Base-by-base conservation (phyloP, 2,888 invertebrate species). In the Mythimna loreyi region DNA sequence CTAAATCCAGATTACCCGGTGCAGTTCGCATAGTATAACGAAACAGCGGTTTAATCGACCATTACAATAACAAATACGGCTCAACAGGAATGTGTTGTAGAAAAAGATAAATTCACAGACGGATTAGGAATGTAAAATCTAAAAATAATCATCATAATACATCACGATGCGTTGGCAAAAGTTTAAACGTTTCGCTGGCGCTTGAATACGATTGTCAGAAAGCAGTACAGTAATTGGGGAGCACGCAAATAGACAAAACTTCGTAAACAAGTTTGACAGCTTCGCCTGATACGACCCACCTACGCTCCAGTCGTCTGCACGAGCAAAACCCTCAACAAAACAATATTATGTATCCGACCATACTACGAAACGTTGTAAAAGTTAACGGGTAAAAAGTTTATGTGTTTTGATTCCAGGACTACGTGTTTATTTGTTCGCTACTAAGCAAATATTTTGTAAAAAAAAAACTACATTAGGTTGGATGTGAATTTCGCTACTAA, bases 231-330 rank as follows among this genome's bases (percentile, higher is more conserved):
- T 89, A 91, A 90, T 91, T 89, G 87, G 84, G 82, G 84, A 85
- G 86, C 81, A 87, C 89, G 85, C 88, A 92, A 91, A 91, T 91
- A 92, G 91, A 92, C 86, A 89, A 89, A 89, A 88, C 84, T 86
- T 87, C 85, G 93, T 93, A 93, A 94, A 93, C 94, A 94, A 90
- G 90, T 91, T 91, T 91, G 93, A 92, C 92, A 91, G 91, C 86
- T 86, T 82, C 91, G 88, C 85, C 87, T 86, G 87, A 83, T 89
- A 88, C 85, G 78, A 81, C 91, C 92, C 90, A 92, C 92, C 91
- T 71, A 86, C 78, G 75, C 82, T 74, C 67, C 70, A 79, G 75
- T 81, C 83, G 86, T 87, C 87, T 86, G 86, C 85, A 87, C 84
- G 83, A 84, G 85, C 85, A 82, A 87, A 78, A 85, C 81, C 85